phyloP scores from a whole-genome alignment of 2,888 invertebrate genomes.

The Oscheius sp. region DNA sequence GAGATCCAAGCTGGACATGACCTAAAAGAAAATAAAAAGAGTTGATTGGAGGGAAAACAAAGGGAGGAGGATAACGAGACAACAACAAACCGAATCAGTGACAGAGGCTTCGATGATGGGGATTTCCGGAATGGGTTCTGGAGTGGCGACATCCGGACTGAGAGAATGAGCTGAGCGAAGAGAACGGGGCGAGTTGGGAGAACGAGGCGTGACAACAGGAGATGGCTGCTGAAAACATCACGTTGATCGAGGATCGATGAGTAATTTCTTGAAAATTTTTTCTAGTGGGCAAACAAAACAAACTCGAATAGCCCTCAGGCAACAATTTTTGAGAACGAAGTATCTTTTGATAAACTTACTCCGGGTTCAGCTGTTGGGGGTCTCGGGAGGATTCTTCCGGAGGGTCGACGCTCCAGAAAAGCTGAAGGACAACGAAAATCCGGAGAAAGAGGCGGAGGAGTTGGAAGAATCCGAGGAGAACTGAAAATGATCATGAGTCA shows the following conservation, averaged over 20 bases:
- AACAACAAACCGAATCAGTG: conserved; percentile 17
- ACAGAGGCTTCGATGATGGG: conserved; percentile 9
- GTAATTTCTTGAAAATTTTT: neutral
- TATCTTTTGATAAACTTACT: conserved; percentile 18
- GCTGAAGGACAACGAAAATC: conserved; percentile 50
- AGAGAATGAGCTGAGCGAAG: conserved; percentile 17
- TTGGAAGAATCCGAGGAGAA: conserved; percentile 58
- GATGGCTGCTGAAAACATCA: neutral
- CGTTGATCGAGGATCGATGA: neutral
- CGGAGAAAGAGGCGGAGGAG: conserved; percentile 59
- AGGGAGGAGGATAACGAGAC: neutral
- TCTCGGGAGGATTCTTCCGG: conserved; percentile 46
- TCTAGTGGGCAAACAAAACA: neutral
- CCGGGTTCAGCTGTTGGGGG: conserved; percentile 40
- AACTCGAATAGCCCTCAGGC: neutral
- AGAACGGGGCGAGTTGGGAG: conserved; percentile 13
- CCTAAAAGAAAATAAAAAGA: neutral
- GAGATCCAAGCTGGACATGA: conserved; percentile 26
- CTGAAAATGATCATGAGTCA: conserved; percentile 18
- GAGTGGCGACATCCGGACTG: conserved; percentile 21
- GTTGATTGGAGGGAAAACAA: conserved; percentile 2
- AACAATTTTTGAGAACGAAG: neutral
- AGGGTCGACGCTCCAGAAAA: conserved; percentile 45
- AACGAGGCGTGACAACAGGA: neutral
- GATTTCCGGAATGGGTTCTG: conserved; percentile 30